Conservation (phyloP, 2,888 invertebrate genomes). For the Agriopis marginaria region DNA sequence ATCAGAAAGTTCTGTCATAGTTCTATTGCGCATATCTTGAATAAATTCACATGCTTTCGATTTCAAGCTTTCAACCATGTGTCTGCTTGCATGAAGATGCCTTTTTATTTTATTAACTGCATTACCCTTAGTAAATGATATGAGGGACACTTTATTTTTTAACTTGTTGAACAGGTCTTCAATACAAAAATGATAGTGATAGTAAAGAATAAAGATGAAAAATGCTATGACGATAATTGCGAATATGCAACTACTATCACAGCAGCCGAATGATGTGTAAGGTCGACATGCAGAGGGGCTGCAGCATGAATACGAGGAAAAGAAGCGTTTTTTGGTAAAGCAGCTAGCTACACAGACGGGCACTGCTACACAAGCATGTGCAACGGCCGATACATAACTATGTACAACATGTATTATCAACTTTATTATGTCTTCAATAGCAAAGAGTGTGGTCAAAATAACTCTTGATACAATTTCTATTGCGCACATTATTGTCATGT, state of each 20-base stretch:
- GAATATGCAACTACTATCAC: constrained; percentile 38
- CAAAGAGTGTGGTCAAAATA: constrained; percentile 50
- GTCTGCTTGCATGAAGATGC: constrained; percentile 8
- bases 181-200: constrained; percentile 49
- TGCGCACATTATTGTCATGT: constrained; percentile 53
- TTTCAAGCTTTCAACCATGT: neutral
- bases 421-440: constrained; percentile 57
- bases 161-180: constrained; percentile 49
- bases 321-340: constrained; percentile 49
- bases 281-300: constrained; percentile 33
- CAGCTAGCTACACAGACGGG: constrained; percentile 52
- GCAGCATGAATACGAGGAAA: constrained; percentile 10
- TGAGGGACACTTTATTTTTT: constrained; percentile 42
- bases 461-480: constrained; percentile 52
- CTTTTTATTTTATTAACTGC: constrained; percentile 2
- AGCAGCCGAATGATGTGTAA: constrained; percentile 29
- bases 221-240: constrained; percentile 44
- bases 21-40: constrained; percentile 13
- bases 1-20: constrained; percentile 1
- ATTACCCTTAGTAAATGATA: constrained; percentile 38
- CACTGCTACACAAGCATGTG: constrained; percentile 50
- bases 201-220: constrained; percentile 48
- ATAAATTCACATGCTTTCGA: constrained; percentile 9
- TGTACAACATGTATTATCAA: constrained; percentile 52
- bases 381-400: constrained; percentile 48